Conservation (phyloP, 2,113 vertebrate genomes). For the Gasterosteus nipponicus region DNA sequence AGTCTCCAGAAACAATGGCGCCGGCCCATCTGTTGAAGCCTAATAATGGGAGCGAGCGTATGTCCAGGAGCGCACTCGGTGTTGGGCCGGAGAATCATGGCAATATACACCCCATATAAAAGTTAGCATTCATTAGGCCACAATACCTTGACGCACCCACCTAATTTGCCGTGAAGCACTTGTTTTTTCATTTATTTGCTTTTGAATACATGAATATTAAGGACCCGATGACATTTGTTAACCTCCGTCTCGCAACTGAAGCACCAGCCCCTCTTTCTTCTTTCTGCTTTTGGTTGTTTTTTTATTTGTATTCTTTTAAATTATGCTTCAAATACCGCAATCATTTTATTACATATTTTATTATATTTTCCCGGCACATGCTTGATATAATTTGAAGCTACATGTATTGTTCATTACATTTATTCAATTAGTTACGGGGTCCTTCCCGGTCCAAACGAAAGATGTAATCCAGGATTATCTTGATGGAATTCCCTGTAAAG, state of each 20-base stretch:
- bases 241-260: slow-evolving; percentile 64
- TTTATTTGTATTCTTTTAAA: neutral
- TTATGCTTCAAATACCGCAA: slow-evolving; percentile 34
- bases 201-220: slow-evolving; percentile 85
- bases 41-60: slow-evolving; percentile 88
- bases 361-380: neutral
- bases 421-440: slow-evolving; percentile 9
- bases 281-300: slow-evolving; percentile 56
- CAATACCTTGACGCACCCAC: slow-evolving; percentile 87
- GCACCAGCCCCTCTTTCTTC: slow-evolving; percentile 54
- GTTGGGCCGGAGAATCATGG: slow-evolving; percentile 87
- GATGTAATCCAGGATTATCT: neutral
- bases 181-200: slow-evolving; percentile 83
- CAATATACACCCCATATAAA: slow-evolving; percentile 96
- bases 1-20: slow-evolving; percentile 83
- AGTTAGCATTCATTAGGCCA: slow-evolving; percentile 88
- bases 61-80: slow-evolving; percentile 90
- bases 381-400: slow-evolving; percentile 28
- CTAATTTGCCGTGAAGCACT: slow-evolving; percentile 88
- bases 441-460: neutral
- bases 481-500: slow-evolving; percentile 29
- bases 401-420: neutral
- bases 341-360: slow-evolving; percentile 24
- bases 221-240: slow-evolving; percentile 78
- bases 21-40: slow-evolving; percentile 95